A percentile compares a stretch with the other conserved stretches of the same genome.
These are phyloP conservation scores for Lipophrys pholis DNA, from an alignment of 2,113 vertebrate genomes.

Conservation along the genomic window DNA sequence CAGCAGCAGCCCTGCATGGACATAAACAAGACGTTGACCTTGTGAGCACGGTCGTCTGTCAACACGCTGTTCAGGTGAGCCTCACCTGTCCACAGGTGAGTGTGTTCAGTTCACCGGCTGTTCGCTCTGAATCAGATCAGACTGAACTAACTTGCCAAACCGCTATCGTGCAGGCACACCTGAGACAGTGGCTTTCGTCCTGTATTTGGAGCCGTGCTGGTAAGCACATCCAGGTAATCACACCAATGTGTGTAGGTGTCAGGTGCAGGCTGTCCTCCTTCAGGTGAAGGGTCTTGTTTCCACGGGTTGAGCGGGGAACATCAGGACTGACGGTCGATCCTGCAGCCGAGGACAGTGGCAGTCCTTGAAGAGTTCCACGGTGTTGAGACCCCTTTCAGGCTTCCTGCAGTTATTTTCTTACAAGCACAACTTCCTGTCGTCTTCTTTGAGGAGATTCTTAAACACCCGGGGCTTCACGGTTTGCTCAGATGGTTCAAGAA, in stretches of 20 bases:
- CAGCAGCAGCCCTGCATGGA: conserved; percentile 45
- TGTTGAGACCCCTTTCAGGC: no score
- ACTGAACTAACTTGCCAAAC: conserved; percentile 36
- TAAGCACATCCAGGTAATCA: conserved; percentile 33
- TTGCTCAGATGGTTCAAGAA: background rate
- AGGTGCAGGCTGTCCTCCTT: background rate
- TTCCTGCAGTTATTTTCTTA: no score
- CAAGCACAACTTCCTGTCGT: no score
- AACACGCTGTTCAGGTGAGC: background rate
- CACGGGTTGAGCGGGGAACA: background rate
- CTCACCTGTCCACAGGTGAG: conserved; percentile 2
- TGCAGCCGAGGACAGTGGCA: background rate
- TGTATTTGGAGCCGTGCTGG: conserved; percentile 40
- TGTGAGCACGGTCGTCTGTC: background rate
- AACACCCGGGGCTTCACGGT: background rate
- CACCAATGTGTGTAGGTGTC: conserved; percentile 17
- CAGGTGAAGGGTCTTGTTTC: conserved; percentile 16
- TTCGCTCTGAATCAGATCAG: background rate
- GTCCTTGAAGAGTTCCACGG: background rate
- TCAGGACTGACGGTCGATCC: background rate
- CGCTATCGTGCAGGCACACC: conserved; percentile 12
- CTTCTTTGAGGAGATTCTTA: no score
- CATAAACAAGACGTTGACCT: background rate
- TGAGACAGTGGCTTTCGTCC: conserved; percentile 47
- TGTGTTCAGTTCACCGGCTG: background rate